phyloP scores from a whole-genome alignment of 2,888 invertebrate species.

The Galeopsomyia nigrocyanea region DNA sequence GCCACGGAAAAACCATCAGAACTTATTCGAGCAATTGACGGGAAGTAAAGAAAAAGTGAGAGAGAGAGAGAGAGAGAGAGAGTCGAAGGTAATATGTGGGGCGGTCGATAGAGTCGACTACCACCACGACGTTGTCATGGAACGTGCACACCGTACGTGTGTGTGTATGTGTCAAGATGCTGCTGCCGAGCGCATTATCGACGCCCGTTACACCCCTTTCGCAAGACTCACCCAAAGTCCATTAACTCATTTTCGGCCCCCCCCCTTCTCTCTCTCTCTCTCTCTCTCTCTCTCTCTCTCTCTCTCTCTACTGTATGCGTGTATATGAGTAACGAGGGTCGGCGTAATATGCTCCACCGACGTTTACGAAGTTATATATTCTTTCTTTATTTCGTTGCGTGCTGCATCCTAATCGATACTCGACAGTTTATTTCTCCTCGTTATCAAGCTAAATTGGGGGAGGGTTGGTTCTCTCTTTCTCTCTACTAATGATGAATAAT shows the following conservation, averaged over 20 bases:
- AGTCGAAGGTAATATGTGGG: constrained; percentile 44
- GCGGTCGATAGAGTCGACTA: constrained; percentile 40
- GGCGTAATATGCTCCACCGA: background rate
- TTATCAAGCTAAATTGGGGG: too few relatives aligned
- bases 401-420: too few relatives aligned
- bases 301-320: background rate
- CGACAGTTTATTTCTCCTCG: too few relatives aligned
- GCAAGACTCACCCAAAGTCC: constrained; percentile 54
- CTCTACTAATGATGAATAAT: too few relatives aligned
- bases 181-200: constrained; percentile 20
- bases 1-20: background rate
- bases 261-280: too few relatives aligned
- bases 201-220: constrained; percentile 17
- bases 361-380: background rate
- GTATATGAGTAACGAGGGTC: constrained; percentile 13
- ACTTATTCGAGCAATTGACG: too few relatives aligned
- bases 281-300: too few relatives aligned
- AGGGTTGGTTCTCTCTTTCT: too few relatives aligned
- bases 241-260: constrained; percentile 55
- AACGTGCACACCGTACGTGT: background rate
- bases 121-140: background rate
- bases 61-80: constrained; percentile 12
- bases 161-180: background rate
- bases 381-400: too few relatives aligned
- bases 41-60: constrained; percentile 1